Conservation (phyloP, 2,888 invertebrate species). For the Yponomeuta malinellus region DNA sequence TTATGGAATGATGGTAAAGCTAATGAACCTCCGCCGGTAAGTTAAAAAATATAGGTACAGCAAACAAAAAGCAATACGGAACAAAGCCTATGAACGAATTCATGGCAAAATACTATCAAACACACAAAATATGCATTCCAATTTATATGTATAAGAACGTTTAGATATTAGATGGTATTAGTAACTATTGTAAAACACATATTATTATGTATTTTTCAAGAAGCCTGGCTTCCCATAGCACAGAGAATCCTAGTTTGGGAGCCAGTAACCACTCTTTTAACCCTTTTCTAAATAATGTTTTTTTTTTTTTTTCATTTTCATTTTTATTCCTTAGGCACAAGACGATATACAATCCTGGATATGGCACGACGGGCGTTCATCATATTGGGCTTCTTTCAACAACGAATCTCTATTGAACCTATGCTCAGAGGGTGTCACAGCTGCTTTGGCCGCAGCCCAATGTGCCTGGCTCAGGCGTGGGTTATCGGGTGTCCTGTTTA, state of each 20-base stretch:
- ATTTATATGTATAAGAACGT: too few species aligned
- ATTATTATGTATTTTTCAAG: too few species aligned
- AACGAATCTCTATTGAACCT: slow-evolving; percentile 50
- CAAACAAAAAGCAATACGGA: neutral
- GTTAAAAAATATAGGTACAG: neutral
- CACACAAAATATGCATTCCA: too few species aligned
- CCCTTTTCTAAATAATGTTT: too few species aligned
- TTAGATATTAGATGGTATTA: too few species aligned
- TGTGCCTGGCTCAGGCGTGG: slow-evolving; percentile 58
- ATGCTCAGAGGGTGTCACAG: slow-evolving; percentile 45
- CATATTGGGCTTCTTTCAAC: slow-evolving; percentile 40
- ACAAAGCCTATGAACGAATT: neutral
- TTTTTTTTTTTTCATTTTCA: too few species aligned
- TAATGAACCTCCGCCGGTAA: slow-evolving; percentile 34
- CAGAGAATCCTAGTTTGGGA: too few species aligned
- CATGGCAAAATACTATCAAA: neutral
- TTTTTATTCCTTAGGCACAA: slow-evolving; percentile 24
- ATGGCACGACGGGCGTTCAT: slow-evolving; percentile 43
- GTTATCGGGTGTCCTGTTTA: slow-evolving; percentile 46
- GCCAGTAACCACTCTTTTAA: too few species aligned
- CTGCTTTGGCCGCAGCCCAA: slow-evolving; percentile 43
- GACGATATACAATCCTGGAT: slow-evolving; percentile 38
- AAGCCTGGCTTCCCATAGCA: too few species aligned
- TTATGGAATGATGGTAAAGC: slow-evolving; percentile 79
- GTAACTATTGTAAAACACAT: too few species aligned